Evolutionary conservation across 2,113 vertebrate species (phyloP), one percentile per base, ranked within the genome.

Genomic region (Psammodynastes pulverulentus): DNA sequence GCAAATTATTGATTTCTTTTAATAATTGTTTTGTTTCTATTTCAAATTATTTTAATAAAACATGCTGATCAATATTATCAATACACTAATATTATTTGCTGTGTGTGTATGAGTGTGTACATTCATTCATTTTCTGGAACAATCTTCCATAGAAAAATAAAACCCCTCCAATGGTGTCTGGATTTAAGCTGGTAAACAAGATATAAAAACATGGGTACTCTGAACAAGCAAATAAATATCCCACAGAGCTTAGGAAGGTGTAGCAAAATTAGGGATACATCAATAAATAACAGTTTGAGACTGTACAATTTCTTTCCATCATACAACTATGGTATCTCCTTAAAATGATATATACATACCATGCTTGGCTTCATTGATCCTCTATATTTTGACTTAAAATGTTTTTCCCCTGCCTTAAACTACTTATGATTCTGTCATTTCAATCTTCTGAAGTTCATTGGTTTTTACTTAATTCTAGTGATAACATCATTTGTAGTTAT

Each of bases 401-500:
- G 12, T 17, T 49, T 86, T 67, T 51, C 84, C 85, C 5, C 93
- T 94, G 92, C 43, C 87, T 93, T 51, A 94, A 93, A 92, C 72
- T 84, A 56, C 85, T 94, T 89, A 92, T 90, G 95, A 87, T 94
- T 91, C 90, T 93, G 94, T 93, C 86, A 90, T 87, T 90, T 93
- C 56, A 67, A 5, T 45, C 46, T 93, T 86, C 46, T 53, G 19
- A 72, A 34, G 39, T 88, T 84, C 94, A 87, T 53, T n/a, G 13
- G 24, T 87, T 87, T 91, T 67, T 62, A 90, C 92, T 92, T 86
- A 93, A 48, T n/a, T 87, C 92, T 94, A 94, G 94, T 87, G 95
- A 94, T 95, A 84, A 90, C 52, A 43, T 94, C 86, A 92, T 95
- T 96, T 93, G 39, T 84, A 85, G 90, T n/a, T 91, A 90, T 94